Percentiles rank a stretch among this genome's conserved stretches.
Evolutionary conservation across 2,113 vertebrate species (phyloP).

Genomic region (Stictonetta naevosa): DNA sequence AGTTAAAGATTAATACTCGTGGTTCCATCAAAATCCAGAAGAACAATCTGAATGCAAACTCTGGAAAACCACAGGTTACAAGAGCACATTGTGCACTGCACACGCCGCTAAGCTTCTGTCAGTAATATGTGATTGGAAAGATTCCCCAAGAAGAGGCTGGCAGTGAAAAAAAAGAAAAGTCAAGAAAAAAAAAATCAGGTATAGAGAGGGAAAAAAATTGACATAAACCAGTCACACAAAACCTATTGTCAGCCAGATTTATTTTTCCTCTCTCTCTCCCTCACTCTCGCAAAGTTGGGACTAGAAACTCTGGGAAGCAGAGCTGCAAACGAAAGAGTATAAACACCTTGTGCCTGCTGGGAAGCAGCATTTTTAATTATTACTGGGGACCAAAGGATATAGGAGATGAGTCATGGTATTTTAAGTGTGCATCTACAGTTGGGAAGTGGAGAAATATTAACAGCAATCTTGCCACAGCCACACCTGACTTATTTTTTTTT

Average conservation of each 20-base stretch:
- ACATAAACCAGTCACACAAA: neutral
- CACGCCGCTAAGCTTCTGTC: neutral
- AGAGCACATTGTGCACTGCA: neutral
- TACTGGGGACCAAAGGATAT: slow-evolving; percentile 38
- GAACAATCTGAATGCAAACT: neutral
- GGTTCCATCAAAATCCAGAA: neutral
- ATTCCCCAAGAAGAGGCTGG: neutral
- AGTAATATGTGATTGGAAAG: neutral
- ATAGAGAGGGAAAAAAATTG: accelerated
- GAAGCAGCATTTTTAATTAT: slow-evolving; percentile 5
- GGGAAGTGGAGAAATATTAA: slow-evolving; percentile 23
- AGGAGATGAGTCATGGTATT: slow-evolving; percentile 25
- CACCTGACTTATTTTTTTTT: neutral
- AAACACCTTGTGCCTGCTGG: neutral
- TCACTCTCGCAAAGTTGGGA: neutral
- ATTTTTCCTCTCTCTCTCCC: neutral
- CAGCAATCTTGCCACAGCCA: neutral
- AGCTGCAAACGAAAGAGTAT: slow-evolving; percentile 35
- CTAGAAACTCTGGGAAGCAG: neutral
- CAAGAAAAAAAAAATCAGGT: neutral
- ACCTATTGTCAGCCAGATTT: neutral
- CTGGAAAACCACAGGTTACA: neutral
- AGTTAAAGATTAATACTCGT: neutral
- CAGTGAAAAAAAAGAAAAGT: neutral
- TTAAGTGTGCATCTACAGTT: neutral